phyloP scores from a whole-genome alignment of 2,797 vertebrate species.

The Brachymystax lenok region DNA sequence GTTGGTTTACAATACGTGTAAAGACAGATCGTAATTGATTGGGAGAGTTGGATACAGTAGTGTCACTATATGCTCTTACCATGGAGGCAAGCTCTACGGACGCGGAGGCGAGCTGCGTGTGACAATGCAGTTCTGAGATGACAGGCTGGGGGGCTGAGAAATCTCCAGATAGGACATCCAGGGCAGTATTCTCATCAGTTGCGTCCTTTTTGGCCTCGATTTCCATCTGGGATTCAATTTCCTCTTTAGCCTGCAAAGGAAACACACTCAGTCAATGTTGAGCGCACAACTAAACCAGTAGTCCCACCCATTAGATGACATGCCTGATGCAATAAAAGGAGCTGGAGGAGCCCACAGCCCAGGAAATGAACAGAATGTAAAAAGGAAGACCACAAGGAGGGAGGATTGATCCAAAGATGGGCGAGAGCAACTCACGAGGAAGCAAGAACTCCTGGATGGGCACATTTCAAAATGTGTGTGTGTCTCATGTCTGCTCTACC shows the following conservation, averaged over 20 bases:
- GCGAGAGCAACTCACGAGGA: not conserved
- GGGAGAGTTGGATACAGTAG: not conserved
- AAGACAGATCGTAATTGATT: not conserved
- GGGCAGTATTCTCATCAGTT: slow-evolving; percentile 32
- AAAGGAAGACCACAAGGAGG: not conserved
- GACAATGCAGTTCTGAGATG: slow-evolving; percentile 54
- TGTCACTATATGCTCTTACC: slow-evolving; percentile 35
- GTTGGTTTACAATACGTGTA: not conserved
- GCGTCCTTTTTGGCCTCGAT: slow-evolving; percentile 37
- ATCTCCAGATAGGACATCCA: slow-evolving; percentile 42
- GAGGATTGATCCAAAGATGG: not conserved
- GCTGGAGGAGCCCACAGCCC: not conserved
- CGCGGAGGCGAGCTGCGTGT: slow-evolving; percentile 51
- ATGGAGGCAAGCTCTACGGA: slow-evolving; percentile 40
- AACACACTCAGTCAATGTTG: not conserved
- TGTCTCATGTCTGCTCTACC: not conserved
- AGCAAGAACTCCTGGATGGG: not conserved
- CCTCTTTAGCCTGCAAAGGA: slow-evolving; percentile 33
- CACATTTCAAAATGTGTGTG: not conserved
- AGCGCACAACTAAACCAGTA: not conserved
- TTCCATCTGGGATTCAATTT: slow-evolving; percentile 22
- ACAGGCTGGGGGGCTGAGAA: slow-evolving; percentile 24
- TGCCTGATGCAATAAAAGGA: not conserved
- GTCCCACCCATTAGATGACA: not conserved
- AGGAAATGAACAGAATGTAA: not conserved